Evolutionary conservation across 2,797 vertebrate genomes (phyloP).

Genomic region (Tadarida brasiliensis): DNA sequence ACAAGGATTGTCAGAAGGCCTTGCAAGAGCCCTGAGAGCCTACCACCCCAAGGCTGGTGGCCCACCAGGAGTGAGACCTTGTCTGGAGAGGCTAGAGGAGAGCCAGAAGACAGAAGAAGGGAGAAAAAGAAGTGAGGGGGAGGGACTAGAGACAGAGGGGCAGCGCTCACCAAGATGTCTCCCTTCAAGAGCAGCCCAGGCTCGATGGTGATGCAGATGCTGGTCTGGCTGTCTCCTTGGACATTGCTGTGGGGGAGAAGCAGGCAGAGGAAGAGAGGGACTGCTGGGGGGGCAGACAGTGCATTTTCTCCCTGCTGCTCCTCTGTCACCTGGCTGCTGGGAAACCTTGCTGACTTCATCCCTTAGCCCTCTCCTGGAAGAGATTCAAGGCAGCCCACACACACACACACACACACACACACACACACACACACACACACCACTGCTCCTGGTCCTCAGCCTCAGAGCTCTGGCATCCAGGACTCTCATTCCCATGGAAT

Average conservation of each 20-base stretch:
- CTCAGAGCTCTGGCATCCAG: not conserved
- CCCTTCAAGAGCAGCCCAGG: slow-evolving; percentile 96
- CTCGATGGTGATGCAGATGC: slow-evolving; percentile 97
- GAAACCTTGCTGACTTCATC: not conserved
- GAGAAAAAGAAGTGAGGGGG: not conserved
- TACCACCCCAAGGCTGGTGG: not conserved
- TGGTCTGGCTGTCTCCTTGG: slow-evolving; percentile 94
- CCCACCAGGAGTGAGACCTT: not conserved
- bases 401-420: not conserved
- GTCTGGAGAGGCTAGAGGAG: not conserved
- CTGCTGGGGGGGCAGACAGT: fast-evolving
- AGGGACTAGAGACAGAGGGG: not conserved
- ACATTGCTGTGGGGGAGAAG: slow-evolving; percentile 90
- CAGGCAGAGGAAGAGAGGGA: fast-evolving
- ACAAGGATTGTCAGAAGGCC: not conserved
- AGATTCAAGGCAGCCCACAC: too few relatives aligned
- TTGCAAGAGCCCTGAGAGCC: not conserved
- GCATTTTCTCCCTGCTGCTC: not conserved
- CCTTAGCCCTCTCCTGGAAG: not conserved
- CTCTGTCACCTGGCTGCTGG: not conserved
- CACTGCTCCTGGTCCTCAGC: not conserved
- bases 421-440: too few relatives aligned
- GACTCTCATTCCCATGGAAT: not conserved
- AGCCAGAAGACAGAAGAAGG: not conserved
- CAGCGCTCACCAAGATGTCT: slow-evolving; percentile 94